These are phyloP conservation scores for Holothuria scabra DNA, from an alignment of 53 echinoderm and acorn worm genomes.

Conservation along the genomic window DNA sequence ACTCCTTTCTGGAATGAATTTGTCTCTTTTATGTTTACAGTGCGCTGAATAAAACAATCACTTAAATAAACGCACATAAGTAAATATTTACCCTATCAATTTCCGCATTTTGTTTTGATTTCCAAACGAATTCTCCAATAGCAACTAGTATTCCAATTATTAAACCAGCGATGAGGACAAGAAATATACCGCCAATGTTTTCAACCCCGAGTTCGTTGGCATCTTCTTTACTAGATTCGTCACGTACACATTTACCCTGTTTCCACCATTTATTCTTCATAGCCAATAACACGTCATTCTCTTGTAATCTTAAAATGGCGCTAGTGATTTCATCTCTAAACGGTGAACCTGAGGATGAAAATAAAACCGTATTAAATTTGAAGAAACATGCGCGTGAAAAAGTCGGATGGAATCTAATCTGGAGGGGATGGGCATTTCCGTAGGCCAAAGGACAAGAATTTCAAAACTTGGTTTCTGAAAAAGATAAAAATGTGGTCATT, in stretches of 20 bases:
- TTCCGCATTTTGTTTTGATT: constrained; percentile 95
- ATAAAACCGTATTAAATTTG: background rate
- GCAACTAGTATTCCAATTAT: constrained; percentile 81
- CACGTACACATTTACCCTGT: constrained; percentile 64
- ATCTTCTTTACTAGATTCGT: constrained; percentile 73
- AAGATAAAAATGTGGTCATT: too few species aligned
- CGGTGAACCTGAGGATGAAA: constrained; percentile 66
- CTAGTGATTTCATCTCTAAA: constrained; percentile 83
- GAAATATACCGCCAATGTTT: constrained; percentile 97
- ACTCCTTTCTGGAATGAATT: too few species aligned
- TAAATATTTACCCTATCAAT: constrained; percentile 82
- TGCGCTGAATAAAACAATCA: too few species aligned
- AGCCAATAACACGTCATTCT: constrained; percentile 72
- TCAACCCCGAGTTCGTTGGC: constrained; percentile 89
- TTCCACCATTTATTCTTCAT: constrained; percentile 92
- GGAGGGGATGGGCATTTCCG: too few species aligned
- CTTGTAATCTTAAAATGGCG: constrained; percentile 87
- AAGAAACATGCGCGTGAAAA: too few species aligned
- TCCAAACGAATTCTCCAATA: constrained; percentile 95
- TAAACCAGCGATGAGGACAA: constrained; percentile 89
- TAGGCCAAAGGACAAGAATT: too few species aligned
- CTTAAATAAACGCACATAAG: too few species aligned
- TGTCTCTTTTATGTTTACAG: too few species aligned
- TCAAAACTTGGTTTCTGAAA: too few species aligned
- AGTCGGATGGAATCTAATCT: too few species aligned